Base-by-base conservation (phyloP, 2,113 vertebrate genomes). In the Coracopsis vasa region DNA sequence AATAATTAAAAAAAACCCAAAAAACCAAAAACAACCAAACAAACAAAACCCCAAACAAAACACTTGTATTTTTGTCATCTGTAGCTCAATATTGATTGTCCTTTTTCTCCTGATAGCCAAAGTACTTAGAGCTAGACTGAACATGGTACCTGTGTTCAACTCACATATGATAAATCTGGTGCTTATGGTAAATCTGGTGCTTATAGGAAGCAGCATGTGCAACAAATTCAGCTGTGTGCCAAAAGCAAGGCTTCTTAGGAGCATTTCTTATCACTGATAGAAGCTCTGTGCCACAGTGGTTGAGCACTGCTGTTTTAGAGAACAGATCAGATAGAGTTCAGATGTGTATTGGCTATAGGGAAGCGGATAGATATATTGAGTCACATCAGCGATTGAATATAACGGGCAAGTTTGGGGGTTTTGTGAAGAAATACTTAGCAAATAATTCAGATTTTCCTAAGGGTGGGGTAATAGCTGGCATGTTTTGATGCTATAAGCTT, bases 271-370 rank as follows among this genome's bases (percentile, higher is more conserved):
- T 14, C 20, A 13, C 27, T 13, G n/a, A 4, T 1, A 54, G 27
- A 60, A 86, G 48, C 18, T 75, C 24, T 67, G 35, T 7, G 5
- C 33, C 44, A 23, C 0, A 0, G 18, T 44, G 50, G 37, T 35
- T 47, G 53, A 48, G 31, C 35, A 44, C 16, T 69, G 54, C 41
- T 17, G 1, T 73, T 45, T 75, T 16, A 56, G 65, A 79, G 35
- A 62, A 35, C 0, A 1, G n/a, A 39, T 21, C 11, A 74, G n/a
- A 11, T 21, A 15, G 47, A 80, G 19, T 79, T 84, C 78, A 85
- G 27, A 72, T 0, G 0, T 27, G 5, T 73, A 41, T 10, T 65
- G 54, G n/a, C n/a, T 75, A 7, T n/a, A 45, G 56, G 8, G 13
- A 28, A 8, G 6, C 50, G 62, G 18, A 19, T 6, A 62, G 35